phyloP scores from a whole-genome alignment of 1,140 invertebrate species.

The Schmidtea mediterranea region DNA sequence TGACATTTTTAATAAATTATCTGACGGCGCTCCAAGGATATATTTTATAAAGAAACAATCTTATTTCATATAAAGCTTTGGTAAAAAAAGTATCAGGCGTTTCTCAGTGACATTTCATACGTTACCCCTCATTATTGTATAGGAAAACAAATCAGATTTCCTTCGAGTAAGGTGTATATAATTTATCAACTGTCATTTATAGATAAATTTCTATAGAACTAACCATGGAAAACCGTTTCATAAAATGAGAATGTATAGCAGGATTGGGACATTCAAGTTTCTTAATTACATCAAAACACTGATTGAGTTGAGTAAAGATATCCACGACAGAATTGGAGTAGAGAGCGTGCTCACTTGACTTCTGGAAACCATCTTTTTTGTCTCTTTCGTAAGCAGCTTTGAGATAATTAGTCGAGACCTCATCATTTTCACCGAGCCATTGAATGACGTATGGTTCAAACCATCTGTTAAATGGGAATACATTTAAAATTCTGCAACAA shows the following conservation, averaged over 20 bases:
- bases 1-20: too few relatives aligned
- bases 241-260: slow-evolving; percentile 7
- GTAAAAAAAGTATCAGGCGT: too few relatives aligned
- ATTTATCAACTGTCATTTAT: background rate
- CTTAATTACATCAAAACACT: slow-evolving; percentile 95
- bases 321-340: slow-evolving; percentile 99
- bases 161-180: slow-evolving; percentile 3
- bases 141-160: too few relatives aligned
- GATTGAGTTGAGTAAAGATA: slow-evolving; percentile 93
- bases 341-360: slow-evolving; percentile 83
- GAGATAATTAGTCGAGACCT: slow-evolving; percentile 88
- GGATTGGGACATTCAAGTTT: slow-evolving; percentile 65
- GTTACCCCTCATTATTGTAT: too few relatives aligned
- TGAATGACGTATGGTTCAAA: slow-evolving; percentile 99
- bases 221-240: slow-evolving; percentile 24
- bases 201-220: background rate
- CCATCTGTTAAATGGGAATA: slow-evolving; percentile 46
- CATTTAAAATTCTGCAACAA: too few relatives aligned
- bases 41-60: too few relatives aligned
- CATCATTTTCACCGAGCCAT: slow-evolving; percentile 98
- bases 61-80: too few relatives aligned
- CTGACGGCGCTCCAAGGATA: too few relatives aligned
- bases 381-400: slow-evolving; percentile 92
- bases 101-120: too few relatives aligned
- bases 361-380: slow-evolving; percentile 95